Base-by-base conservation (phyloP, 2,113 vertebrate genomes). In the Triplophysa dalaica region DNA sequence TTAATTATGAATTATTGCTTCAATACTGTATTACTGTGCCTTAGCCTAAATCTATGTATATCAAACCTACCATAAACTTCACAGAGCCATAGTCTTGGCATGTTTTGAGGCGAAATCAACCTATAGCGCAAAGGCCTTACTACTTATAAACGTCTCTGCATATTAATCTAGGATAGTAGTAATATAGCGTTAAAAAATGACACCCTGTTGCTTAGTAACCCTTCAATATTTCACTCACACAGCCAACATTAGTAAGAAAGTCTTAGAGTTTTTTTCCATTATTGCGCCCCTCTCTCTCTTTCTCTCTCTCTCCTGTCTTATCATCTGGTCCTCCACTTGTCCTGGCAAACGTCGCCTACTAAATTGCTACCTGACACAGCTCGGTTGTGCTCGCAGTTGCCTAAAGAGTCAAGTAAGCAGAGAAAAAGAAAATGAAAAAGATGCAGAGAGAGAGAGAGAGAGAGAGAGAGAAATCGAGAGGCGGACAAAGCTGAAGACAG, bases 301-400 rank as follows among this genome's bases (percentile, higher is more conserved):
- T 60, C 73, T 45, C 77, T 80, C 54, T 48, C 14, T 63, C 19
- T n/a, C n/a, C 70, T 77, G 0, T 83, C 16, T 87, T 75, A 81
- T 85, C 85, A 85, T 81, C 79, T 74, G 58, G 79, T 85, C 72
- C 72, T 85, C 70, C 81, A 48, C 61, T 83, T 76, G 50, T 75
- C 83, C 45, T 86, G 79, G 78, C 83, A 84, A 80, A 63, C 21
- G 22, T 80, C 85, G 77, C 75, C 62, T 63, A 83, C 64, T 84
- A 89, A 91, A 91, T 86, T 85, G 70, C 83, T 88, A 85, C 83
- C 84, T 91, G 87, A 82, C 85, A 83, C 24, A 77, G 61, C 69
- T 56, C 24, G 45, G 70, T 64, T 73, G 83, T 62, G 8, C 80
- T 78, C 64, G 45, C 80, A 75, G 50, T 6, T 83, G 61, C 77